Evolutionary conservation across 2,888 invertebrate species (phyloP).

Genomic region (Nebria salina): DNA sequence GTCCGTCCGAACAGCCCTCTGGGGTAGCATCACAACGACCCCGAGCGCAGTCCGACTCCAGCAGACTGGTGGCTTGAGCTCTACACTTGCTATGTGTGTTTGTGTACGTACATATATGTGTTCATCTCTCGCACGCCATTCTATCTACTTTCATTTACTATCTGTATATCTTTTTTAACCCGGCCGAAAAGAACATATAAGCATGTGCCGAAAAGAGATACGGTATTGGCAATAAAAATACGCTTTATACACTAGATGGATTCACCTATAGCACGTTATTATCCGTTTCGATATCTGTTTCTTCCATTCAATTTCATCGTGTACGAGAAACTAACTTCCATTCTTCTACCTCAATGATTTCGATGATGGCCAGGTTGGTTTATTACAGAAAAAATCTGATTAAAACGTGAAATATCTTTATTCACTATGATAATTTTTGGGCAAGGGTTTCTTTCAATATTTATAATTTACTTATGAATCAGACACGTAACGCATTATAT

Average conservation of each 20-base stretch:
- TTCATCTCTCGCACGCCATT: conserved; percentile 38
- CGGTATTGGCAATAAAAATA: conserved; percentile 56
- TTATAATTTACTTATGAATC: no score
- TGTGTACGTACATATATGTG: neutral
- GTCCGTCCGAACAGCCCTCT: conserved; percentile 67
- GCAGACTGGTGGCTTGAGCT: neutral
- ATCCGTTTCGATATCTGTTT: no score
- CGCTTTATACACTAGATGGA: conserved; percentile 36
- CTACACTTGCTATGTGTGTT: neutral
- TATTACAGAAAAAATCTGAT: no score
- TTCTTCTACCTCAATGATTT: no score
- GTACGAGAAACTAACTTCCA: no score
- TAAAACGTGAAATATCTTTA: no score
- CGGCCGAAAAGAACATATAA: conserved; percentile 49
- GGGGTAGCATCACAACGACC: conserved; percentile 66
- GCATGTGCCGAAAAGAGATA: conserved; percentile 55
- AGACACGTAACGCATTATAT: no score
- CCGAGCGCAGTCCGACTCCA: conserved; percentile 64
- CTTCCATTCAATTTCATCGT: no score
- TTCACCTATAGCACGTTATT: no score
- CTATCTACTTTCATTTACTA: conserved; percentile 59
- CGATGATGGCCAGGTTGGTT: no score
- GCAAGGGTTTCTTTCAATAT: no score
- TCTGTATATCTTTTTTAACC: conserved; percentile 56
- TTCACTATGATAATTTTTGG: no score